These are phyloP conservation scores for Leptopterna dolabrata DNA, from an alignment of 2,888 invertebrate species.

Conservation along the genomic window DNA sequence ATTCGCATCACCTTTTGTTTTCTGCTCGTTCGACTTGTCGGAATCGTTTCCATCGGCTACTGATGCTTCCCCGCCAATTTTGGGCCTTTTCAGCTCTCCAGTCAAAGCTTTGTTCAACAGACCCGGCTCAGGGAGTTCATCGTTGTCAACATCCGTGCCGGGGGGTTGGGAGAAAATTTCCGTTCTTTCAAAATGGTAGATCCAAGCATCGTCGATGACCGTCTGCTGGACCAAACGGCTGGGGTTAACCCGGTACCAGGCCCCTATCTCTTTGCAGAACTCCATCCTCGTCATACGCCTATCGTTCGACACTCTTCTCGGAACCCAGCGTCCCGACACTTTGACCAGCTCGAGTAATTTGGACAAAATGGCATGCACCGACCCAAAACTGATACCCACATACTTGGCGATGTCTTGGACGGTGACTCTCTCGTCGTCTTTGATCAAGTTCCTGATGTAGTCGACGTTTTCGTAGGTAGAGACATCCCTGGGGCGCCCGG, in stretches of 20 bases:
- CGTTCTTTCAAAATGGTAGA: conserved; percentile 40
- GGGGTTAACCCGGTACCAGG: conserved; percentile 13
- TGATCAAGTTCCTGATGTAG: conserved; percentile 36
- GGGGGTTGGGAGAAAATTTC: conserved; percentile 10
- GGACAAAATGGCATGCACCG: conserved; percentile 35
- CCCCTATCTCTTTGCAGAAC: conserved; percentile 29
- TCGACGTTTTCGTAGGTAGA: conserved; percentile 46
- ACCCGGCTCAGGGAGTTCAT: background rate
- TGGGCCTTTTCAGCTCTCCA: background rate
- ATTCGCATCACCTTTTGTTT: background rate
- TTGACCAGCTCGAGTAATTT: conserved; percentile 40
- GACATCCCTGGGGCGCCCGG: conserved; percentile 35
- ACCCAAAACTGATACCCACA: conserved; percentile 47
- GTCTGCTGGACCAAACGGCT: conserved; percentile 27
- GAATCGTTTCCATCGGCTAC: background rate
- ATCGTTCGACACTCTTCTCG: background rate
- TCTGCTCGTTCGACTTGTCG: background rate
- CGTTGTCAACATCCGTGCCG: conserved; percentile 2
- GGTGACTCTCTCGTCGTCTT: conserved; percentile 46
- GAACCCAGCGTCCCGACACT: conserved; percentile 46
- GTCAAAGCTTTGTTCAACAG: conserved; percentile 4
- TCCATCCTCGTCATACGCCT: conserved; percentile 21
- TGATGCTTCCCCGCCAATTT: background rate
- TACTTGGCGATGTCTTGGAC: conserved; percentile 44
- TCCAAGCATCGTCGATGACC: conserved; percentile 40